Evolutionary conservation across 2,888 invertebrate species (phyloP).

Genomic region (Amphipoea oculea): DNA sequence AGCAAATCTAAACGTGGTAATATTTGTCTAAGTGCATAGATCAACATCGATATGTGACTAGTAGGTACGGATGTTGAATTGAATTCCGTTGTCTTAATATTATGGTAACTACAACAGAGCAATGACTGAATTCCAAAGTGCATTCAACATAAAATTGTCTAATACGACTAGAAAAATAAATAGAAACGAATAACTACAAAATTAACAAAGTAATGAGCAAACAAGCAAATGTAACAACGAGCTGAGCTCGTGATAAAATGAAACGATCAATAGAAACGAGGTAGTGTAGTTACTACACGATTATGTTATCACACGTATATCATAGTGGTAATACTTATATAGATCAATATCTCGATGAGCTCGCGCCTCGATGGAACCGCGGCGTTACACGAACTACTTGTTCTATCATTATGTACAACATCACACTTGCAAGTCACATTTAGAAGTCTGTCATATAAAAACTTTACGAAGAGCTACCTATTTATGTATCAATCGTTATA

Average conservation of each 20-base stretch:
- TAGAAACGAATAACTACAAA: constrained; percentile 73
- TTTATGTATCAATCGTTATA: constrained; percentile 87
- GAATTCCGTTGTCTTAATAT: constrained; percentile 75
- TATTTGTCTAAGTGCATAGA: constrained; percentile 72
- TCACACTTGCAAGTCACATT: constrained; percentile 90
- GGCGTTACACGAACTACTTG: constrained; percentile 74
- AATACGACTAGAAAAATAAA: constrained; percentile 83
- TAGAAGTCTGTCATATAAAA: constrained; percentile 88
- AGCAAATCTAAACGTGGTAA: constrained; percentile 66
- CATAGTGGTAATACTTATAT: constrained; percentile 73
- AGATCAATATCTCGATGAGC: constrained; percentile 73
- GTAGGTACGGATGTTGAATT: constrained; percentile 80
- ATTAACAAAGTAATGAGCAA: constrained; percentile 84
- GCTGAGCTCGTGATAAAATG: constrained; percentile 84
- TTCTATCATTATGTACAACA: constrained; percentile 83
- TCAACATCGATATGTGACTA: constrained; percentile 83
- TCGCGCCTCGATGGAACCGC: constrained; percentile 71
- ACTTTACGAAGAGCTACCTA: constrained; percentile 86
- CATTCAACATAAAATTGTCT: constrained; percentile 75
- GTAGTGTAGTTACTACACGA: constrained; percentile 89
- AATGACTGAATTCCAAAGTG: constrained; percentile 70
- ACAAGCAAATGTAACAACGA: constrained; percentile 82
- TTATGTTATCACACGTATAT: constrained; percentile 84
- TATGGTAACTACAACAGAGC: constrained; percentile 72
- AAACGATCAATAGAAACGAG: constrained; percentile 83